These are phyloP conservation scores for Astyanax mexicanus DNA, from an alignment of 2,797 vertebrate genomes.

Conservation along the genomic window DNA sequence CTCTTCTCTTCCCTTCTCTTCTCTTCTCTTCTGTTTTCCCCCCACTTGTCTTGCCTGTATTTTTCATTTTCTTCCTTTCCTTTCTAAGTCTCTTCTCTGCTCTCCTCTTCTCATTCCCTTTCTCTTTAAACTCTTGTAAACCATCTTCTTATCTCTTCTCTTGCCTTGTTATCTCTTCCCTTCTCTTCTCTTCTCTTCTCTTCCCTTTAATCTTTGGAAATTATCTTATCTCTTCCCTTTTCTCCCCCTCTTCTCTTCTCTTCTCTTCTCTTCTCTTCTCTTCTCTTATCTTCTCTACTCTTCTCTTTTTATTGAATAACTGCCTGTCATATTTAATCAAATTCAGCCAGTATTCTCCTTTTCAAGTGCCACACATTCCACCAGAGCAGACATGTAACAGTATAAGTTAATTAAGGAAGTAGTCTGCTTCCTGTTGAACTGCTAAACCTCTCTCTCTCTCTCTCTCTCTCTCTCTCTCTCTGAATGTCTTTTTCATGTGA, in stretches of 20 bases:
- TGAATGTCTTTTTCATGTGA: not conserved
- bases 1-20: not conserved
- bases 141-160: not conserved
- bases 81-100: not conserved
- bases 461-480: not conserved
- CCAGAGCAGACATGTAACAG: not conserved
- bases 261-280: not conserved
- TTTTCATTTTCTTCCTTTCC: not conserved
- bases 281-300: not conserved
- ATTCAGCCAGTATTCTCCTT: not conserved
- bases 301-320: not conserved
- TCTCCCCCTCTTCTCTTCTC: not conserved
- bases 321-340: not conserved
- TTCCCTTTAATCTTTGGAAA: too few relatives aligned
- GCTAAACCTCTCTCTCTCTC: not conserved
- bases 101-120: not conserved
- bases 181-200: not conserved
- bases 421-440: not conserved
- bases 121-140: not conserved
- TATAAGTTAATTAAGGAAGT: not conserved
- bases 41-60: too few relatives aligned
- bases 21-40: too few relatives aligned
- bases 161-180: not conserved
- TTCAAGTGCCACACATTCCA: not conserved
- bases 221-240: not conserved